These are phyloP conservation scores for Norana najaformis DNA, from an alignment of 2,888 invertebrate genomes.

Conservation along the genomic window DNA sequence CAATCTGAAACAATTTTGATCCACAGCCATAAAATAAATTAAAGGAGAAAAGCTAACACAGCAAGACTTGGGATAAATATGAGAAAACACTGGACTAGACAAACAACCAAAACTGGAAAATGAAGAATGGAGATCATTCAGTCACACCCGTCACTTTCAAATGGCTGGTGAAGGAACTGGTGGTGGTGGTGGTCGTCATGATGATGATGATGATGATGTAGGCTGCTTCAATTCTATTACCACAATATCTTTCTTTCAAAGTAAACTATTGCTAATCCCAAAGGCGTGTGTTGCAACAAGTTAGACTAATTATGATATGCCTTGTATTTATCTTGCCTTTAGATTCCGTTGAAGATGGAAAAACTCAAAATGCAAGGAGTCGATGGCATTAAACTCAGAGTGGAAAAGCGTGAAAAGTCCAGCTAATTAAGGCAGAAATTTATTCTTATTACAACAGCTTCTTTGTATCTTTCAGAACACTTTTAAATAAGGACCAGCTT, in stretches of 20 bases:
- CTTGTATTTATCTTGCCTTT: not conserved
- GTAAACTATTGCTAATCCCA: not conserved
- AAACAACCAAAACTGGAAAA: not conserved
- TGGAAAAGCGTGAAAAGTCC: slow-evolving; percentile 25
- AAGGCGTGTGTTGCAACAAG: no score
- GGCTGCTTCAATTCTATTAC: not conserved
- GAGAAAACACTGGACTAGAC: no score
- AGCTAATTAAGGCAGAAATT: not conserved
- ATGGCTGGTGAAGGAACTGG: not conserved
- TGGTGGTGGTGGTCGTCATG: not conserved
- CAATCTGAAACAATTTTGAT: no score
- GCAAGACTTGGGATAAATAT: no score
- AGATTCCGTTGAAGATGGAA: slow-evolving; percentile 30
- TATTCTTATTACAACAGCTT: not conserved
- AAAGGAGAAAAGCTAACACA: not conserved
- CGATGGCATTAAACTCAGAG: slow-evolving; percentile 19
- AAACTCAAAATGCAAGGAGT: slow-evolving; percentile 27
- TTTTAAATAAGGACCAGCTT: not conserved
- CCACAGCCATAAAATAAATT: not conserved
- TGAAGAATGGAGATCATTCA: not conserved
- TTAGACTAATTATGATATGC: not conserved
- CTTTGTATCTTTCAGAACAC: not conserved
- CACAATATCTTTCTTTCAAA: not conserved
- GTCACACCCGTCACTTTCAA: not conserved
- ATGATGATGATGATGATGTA: not conserved